Conservation (phyloP, 2,888 invertebrate species). For the Morpho helenor region DNA sequence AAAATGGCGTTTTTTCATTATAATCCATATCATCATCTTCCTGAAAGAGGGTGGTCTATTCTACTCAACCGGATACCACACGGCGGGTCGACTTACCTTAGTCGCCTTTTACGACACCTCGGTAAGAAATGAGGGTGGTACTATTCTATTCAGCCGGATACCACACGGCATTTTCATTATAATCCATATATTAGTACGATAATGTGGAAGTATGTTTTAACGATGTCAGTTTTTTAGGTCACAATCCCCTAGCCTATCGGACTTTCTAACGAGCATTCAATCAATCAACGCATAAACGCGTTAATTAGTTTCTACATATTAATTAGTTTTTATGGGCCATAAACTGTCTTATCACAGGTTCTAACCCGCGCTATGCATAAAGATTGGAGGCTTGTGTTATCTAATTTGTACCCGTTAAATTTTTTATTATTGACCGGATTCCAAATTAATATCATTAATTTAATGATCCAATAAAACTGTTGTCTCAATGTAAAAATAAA, state of each 20-base stretch:
- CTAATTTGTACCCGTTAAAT: constrained; percentile 19
- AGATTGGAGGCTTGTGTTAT: constrained; percentile 17
- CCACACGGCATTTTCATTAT: too few relatives aligned
- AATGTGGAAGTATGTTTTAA: background rate
- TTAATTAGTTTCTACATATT: constrained; percentile 57
- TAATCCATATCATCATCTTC: too few relatives aligned
- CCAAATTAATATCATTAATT: constrained; percentile 7
- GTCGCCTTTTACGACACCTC: too few relatives aligned
- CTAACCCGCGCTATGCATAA: constrained; percentile 21
- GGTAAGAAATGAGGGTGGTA: too few relatives aligned
- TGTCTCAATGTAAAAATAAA: background rate
- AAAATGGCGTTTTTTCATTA: too few relatives aligned
- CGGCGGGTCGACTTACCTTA: too few relatives aligned
- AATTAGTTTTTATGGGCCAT: constrained; percentile 31
- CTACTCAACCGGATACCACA: too few relatives aligned
- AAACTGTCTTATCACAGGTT: constrained; percentile 25
- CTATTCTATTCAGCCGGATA: too few relatives aligned
- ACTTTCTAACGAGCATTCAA: constrained; percentile 26
- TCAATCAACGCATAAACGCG: constrained; percentile 48
- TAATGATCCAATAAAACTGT: constrained; percentile 2
- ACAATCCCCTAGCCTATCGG: constrained; percentile 4
- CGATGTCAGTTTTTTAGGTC: background rate
- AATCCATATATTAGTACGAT: background rate
- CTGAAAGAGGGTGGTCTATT: too few relatives aligned
- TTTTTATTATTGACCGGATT: constrained; percentile 14